These are phyloP conservation scores for Taenioides sp. DNA, from an alignment of 2,797 vertebrate species.

Conservation along the genomic window DNA sequence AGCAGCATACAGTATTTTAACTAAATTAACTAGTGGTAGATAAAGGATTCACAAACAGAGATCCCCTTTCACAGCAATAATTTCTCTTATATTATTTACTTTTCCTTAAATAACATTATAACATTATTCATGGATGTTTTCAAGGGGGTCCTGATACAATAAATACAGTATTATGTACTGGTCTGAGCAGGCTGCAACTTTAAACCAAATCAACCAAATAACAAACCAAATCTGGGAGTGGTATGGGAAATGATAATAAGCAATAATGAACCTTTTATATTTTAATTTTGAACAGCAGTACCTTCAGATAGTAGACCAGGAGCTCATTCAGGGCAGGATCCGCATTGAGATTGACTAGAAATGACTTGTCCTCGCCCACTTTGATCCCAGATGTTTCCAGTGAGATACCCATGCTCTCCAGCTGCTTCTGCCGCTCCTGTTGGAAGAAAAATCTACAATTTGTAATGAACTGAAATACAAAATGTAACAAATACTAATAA, in stretches of 20 bases:
- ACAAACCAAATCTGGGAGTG: too few relatives aligned
- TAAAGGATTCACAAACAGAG: neutral
- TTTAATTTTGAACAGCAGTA: slow-evolving; percentile 48
- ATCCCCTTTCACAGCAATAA: neutral
- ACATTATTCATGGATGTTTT: neutral
- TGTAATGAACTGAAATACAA: neutral
- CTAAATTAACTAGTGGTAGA: neutral
- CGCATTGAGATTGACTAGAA: slow-evolving; percentile 96
- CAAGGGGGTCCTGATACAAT: too few relatives aligned
- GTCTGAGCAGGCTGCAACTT: too few relatives aligned
- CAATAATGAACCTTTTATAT: neutral
- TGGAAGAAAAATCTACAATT: slow-evolving; percentile 33
- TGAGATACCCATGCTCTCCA: slow-evolving; percentile 99
- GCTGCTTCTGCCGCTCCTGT: slow-evolving; percentile 93
- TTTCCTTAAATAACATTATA: neutral
- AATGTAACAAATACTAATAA: neutral
- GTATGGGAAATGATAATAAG: neutral
- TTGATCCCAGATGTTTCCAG: slow-evolving; percentile 97
- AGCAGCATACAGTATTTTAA: neutral
- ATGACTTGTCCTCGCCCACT: slow-evolving; percentile 97
- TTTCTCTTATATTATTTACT: neutral
- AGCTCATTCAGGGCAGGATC: slow-evolving; percentile 97
- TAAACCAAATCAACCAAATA: too few relatives aligned
- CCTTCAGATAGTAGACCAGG: slow-evolving; percentile 98
- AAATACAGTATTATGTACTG: too few relatives aligned